phyloP scores from a whole-genome alignment of 1,140 invertebrate genomes.

The Apis dorsata region DNA sequence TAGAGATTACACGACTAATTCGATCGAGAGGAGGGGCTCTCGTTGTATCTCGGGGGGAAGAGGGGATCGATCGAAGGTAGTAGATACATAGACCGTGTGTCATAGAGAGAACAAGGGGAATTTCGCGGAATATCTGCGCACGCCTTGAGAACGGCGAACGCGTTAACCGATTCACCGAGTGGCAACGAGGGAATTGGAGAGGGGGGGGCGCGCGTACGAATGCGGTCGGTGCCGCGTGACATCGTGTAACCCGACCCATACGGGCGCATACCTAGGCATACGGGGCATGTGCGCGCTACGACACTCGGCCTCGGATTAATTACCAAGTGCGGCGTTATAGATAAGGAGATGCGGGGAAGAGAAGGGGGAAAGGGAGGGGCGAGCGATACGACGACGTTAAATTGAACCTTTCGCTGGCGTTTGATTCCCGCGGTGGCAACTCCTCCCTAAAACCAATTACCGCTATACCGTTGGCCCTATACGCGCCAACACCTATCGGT shows the following conservation, averaged over 20 bases:
- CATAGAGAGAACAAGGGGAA: background rate
- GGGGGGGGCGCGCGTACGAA: conserved; percentile 20
- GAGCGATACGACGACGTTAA: conserved; percentile 60
- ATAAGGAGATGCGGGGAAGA: conserved; percentile 58
- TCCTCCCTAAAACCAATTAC: conserved; percentile 63
- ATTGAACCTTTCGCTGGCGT: conserved; percentile 64
- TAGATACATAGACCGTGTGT: too few relatives aligned
- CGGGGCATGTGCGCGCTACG: conserved; percentile 35
- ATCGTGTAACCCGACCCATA: conserved; percentile 42
- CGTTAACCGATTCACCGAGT: background rate
- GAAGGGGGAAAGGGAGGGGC: conserved; percentile 23
- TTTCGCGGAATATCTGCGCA: background rate
- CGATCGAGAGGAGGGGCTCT: too few relatives aligned
- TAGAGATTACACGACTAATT: too few relatives aligned
- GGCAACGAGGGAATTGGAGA: background rate
- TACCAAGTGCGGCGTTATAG: conserved; percentile 67
- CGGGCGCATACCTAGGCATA: conserved; percentile 47
- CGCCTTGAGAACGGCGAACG: background rate
- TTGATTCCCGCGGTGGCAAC: conserved; percentile 55
- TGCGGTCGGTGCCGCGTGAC: conserved; percentile 27
- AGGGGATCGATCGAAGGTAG: too few relatives aligned
- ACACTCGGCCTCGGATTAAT: conserved; percentile 65
- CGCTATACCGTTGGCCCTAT: conserved; percentile 4
- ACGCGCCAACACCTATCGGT: conserved; percentile 11
- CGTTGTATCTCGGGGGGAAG: too few relatives aligned